phyloP scores from a whole-genome alignment of 2,113 vertebrate genomes.

The Sphyrna mokarran region DNA sequence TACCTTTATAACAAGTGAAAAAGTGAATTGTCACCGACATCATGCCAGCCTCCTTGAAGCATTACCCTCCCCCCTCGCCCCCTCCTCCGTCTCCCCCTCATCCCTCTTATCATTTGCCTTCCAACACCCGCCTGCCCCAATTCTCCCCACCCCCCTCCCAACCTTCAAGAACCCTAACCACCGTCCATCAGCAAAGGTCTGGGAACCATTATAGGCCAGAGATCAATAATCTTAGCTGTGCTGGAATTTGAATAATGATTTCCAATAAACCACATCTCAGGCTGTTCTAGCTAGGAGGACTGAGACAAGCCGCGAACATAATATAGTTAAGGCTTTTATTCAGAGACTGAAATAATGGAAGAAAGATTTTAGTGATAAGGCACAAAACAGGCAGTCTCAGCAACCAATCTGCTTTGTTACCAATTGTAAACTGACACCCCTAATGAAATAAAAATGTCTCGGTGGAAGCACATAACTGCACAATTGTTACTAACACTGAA shows the following conservation, averaged over 20 bases:
- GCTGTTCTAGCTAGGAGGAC: conserved; percentile 50
- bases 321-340: conserved; percentile 49
- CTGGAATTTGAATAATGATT: conserved; percentile 68
- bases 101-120: no score
- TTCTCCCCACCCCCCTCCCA: neutral
- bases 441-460: conserved; percentile 75
- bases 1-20: conserved; percentile 58
- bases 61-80: conserved; percentile 48
- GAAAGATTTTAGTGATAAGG: conserved; percentile 65
- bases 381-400: conserved; percentile 55
- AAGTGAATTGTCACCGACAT: conserved; percentile 67
- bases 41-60: conserved; percentile 52
- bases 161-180: neutral
- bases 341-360: conserved; percentile 59
- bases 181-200: conserved; percentile 53
- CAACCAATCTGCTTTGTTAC: conserved; percentile 67
- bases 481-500: conserved; percentile 54
- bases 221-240: conserved; percentile 56
- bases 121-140: no score
- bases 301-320: conserved; percentile 56
- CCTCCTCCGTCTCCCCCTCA: no score
- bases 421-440: conserved; percentile 69
- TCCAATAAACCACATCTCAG: conserved; percentile 68
- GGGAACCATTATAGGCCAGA: conserved; percentile 59
- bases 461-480: conserved; percentile 52